phyloP scores from a whole-genome alignment of 1,140 invertebrate species.

The Chlorops oryzae region DNA sequence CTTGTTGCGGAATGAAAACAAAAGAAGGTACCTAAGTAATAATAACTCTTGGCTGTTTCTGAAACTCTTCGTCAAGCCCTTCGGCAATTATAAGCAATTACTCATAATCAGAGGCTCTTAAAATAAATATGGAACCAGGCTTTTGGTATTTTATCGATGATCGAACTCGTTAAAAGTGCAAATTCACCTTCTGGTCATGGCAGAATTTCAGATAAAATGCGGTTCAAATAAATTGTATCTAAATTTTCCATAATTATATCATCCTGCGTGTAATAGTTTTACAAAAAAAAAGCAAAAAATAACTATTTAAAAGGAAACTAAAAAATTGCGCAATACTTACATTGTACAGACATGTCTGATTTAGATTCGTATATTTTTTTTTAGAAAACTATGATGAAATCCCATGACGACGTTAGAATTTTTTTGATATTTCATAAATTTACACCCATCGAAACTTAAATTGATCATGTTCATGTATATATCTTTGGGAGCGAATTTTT shows the following conservation, averaged over 20 bases:
- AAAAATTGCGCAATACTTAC: constrained; percentile 18
- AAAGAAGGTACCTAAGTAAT: too few species aligned
- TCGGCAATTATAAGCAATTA: too few species aligned
- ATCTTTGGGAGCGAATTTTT: too few species aligned
- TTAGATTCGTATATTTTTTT: constrained; percentile 17
- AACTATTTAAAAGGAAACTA: too few species aligned
- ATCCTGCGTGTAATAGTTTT: constrained; percentile 16
- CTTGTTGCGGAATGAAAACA: too few species aligned
- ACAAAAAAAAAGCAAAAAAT: too few species aligned
- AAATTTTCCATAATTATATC: constrained; percentile 23
- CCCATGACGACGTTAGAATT: constrained; percentile 7
- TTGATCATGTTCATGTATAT: constrained; percentile 20
- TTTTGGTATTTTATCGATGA: constrained; percentile 1
- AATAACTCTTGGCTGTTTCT: too few species aligned
- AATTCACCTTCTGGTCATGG: constrained; percentile 21
- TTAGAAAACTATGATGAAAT: constrained; percentile 6
- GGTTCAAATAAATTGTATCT: too few species aligned
- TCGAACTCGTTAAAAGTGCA: constrained; percentile 5
- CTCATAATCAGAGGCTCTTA: too few species aligned
- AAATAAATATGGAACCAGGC: constrained; percentile 7
- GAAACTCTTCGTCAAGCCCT: too few species aligned
- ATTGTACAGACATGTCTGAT: constrained; percentile 25
- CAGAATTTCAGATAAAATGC: constrained; percentile 9
- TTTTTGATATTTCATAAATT: constrained; percentile 11
- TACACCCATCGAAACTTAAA: constrained; percentile 16